Percentiles rank a stretch among this genome's conserved stretches.
These are phyloP conservation scores for Tetraneura akinire DNA, from an alignment of 1,140 invertebrate genomes.

Conservation along the genomic window DNA sequence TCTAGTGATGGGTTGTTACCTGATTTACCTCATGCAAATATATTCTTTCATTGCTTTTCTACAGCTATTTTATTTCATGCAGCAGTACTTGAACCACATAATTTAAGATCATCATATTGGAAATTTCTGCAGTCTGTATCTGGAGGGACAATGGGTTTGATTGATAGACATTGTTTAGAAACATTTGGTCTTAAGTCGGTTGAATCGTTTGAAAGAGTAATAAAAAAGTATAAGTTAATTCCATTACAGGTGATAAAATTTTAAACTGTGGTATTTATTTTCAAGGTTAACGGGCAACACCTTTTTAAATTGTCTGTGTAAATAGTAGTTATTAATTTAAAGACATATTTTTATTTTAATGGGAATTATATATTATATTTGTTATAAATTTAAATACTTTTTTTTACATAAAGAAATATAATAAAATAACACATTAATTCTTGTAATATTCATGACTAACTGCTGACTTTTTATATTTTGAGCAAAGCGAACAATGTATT, in stretches of 20 bases:
- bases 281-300: neutral
- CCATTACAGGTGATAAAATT: slow-evolving; percentile 40
- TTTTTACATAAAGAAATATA: neutral
- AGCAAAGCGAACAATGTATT: no score
- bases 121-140: slow-evolving; percentile 77
- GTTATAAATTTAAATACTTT: neutral
- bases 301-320: no score
- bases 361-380: neutral
- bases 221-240: slow-evolving; percentile 36
- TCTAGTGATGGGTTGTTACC: slow-evolving; percentile 64
- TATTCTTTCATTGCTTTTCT: slow-evolving; percentile 76
- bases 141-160: slow-evolving; percentile 67
- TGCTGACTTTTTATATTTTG: no score
- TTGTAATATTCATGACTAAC: no score
- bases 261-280: neutral
- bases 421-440: no score
- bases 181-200: slow-evolving; percentile 63
- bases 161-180: slow-evolving; percentile 64
- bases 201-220: slow-evolving; percentile 58
- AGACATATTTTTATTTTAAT: neutral
- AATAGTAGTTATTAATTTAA: no score
- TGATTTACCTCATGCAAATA: slow-evolving; percentile 66
- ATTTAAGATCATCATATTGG: slow-evolving; percentile 79
- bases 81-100: slow-evolving; percentile 77
- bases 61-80: slow-evolving; percentile 80